Percentiles rank a stretch among this genome's conserved stretches.
Conservation (phyloP, 2,888 invertebrate genomes). For the Drosophila birchii region DNA sequence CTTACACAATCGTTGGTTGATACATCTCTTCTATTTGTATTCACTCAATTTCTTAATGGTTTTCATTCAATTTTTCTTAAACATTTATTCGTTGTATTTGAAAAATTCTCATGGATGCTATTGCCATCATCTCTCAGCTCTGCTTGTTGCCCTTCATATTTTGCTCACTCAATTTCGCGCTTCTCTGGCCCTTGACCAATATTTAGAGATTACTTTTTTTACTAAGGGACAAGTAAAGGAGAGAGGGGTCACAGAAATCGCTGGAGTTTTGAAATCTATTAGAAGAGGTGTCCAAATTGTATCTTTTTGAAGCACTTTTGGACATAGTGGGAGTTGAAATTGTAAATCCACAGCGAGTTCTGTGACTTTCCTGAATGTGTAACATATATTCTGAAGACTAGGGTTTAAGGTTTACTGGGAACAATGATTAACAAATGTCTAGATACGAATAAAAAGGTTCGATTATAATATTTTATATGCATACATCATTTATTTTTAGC, state of each 20-base stretch:
- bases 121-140: conserved; percentile 3
- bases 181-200: conserved; percentile 3
- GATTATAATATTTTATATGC: conserved; percentile 46
- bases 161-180: conserved; percentile 8
- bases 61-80: conserved; percentile 65
- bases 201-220: conserved; percentile 6
- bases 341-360: neutral
- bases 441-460: conserved; percentile 37
- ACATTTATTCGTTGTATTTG: conserved; percentile 79
- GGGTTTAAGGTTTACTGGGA: conserved; percentile 19
- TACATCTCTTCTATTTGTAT: conserved; percentile 11
- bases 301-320: neutral
- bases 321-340: neutral
- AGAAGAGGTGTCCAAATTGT: neutral
- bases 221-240: conserved; percentile 7
- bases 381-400: conserved; percentile 31
- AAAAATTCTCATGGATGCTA: conserved; percentile 66
- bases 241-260: neutral
- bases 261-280: neutral
- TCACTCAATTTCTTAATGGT: conserved; percentile 19
- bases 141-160: conserved; percentile 31
- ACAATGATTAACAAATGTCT: conserved; percentile 35
- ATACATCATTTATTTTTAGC: conserved; percentile 64
- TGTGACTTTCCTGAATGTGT: neutral
- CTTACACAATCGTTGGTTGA: conserved; percentile 33